Evolutionary conservation across 2,113 vertebrate genomes (phyloP).

Genomic region (Prochilodus magdalenae): DNA sequence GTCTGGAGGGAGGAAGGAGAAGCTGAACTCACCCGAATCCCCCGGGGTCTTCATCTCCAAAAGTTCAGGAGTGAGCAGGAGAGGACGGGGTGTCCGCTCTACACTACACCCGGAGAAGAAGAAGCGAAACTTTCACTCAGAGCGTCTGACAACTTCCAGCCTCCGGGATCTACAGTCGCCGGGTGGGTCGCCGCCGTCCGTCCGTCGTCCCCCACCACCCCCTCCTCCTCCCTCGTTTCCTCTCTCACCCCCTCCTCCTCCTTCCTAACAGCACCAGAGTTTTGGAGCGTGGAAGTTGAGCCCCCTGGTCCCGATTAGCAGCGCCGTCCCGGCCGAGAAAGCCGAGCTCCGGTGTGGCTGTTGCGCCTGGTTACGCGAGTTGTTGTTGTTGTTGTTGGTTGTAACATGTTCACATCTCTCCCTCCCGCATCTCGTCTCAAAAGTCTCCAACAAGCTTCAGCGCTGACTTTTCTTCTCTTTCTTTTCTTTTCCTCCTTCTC

Average conservation of each 20-base stretch:
- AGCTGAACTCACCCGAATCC: slow-evolving; percentile 57
- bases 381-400: neutral
- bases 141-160: slow-evolving; percentile 7
- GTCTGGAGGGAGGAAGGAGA: no score
- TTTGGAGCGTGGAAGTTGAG: slow-evolving; percentile 13
- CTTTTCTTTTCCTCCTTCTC: slow-evolving; percentile 65
- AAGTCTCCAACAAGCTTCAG: slow-evolving; percentile 68
- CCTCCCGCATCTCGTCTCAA: slow-evolving; percentile 31
- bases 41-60: slow-evolving; percentile 58
- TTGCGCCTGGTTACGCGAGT: slow-evolving; percentile 19
- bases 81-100: neutral
- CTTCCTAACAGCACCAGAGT: slow-evolving; percentile 14
- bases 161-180: slow-evolving; percentile 17
- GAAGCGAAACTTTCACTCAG: slow-evolving; percentile 25
- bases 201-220: neutral
- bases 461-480: slow-evolving; percentile 68
- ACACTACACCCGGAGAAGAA: neutral
- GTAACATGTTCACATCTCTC: slow-evolving; percentile 40
- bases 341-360: neutral
- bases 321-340: neutral
- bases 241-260: neutral
- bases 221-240: neutral
- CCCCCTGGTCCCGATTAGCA: neutral
- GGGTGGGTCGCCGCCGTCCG: slow-evolving; percentile 17
- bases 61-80: slow-evolving; percentile 5